Evolutionary conservation across 2,888 invertebrate genomes (phyloP).

Genomic region (Sarcophaga caerulescens): DNA sequence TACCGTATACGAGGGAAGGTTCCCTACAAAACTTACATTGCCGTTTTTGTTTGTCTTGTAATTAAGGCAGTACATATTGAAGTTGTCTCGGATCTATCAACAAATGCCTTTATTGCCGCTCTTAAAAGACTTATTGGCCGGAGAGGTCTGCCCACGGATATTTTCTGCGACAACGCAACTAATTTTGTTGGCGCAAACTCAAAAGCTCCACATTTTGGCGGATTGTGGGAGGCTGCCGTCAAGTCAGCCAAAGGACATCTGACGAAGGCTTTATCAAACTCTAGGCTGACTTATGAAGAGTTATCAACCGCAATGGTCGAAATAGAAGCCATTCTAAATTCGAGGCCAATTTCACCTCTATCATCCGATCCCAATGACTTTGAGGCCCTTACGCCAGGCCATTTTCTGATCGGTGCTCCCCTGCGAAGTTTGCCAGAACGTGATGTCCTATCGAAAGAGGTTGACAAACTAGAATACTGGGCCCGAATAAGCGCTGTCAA

Average conservation of each 20-base stretch:
- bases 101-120: not conserved
- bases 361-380: conserved; percentile 37
- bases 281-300: conserved; percentile 30
- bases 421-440: conserved; percentile 26
- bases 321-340: conserved; percentile 26
- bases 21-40: conserved; percentile 2
- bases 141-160: conserved; percentile 39
- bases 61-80: conserved; percentile 30
- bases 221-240: conserved; percentile 44
- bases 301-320: conserved; percentile 15
- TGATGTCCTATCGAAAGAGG: not conserved
- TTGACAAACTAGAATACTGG: not conserved
- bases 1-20: not conserved
- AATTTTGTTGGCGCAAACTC: conserved; percentile 39
- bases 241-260: conserved; percentile 36
- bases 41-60: conserved; percentile 10
- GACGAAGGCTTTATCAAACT: not conserved
- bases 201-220: conserved; percentile 41
- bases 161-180: not conserved
- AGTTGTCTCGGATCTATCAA: not conserved
- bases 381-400: conserved; percentile 31
- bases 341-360: conserved; percentile 30
- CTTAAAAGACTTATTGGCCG: conserved; percentile 33
- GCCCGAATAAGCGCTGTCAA: conserved; percentile 38
- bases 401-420: conserved; percentile 20